phyloP scores from a whole-genome alignment of 2,797 vertebrate genomes.

The Harpagifer antarcticus region DNA sequence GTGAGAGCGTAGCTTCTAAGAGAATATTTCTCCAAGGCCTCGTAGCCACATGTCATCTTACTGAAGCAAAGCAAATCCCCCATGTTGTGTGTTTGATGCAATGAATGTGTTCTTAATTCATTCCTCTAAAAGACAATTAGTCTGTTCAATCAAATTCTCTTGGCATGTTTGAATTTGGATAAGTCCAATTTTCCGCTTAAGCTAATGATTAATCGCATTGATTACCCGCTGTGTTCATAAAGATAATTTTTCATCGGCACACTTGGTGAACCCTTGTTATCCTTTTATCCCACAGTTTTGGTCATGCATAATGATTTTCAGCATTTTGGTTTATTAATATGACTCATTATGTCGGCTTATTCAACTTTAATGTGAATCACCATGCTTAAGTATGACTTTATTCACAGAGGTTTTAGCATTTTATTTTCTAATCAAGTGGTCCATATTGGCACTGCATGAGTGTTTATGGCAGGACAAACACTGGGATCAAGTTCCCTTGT shows the following conservation, averaged over 20 bases:
- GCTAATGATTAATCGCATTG: constrained; percentile 54
- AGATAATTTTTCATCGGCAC: constrained; percentile 6
- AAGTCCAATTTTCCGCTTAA: constrained; percentile 52
- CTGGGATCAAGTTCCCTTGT: not conserved
- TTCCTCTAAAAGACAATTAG: constrained; percentile 72
- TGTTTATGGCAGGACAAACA: not conserved
- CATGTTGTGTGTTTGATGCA: constrained; percentile 47
- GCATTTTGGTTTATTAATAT: constrained; percentile 19
- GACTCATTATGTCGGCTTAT: constrained; percentile 25
- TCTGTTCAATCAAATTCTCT: constrained; percentile 57
- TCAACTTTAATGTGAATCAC: constrained; percentile 11
- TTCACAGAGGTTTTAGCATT: not conserved
- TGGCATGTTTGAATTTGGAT: constrained; percentile 51
- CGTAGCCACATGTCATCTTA: constrained; percentile 38
- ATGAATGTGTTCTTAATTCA: constrained; percentile 48
- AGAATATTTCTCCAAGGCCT: constrained; percentile 48
- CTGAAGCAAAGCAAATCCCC: constrained; percentile 45
- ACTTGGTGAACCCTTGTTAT: not conserved
- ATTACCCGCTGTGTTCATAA: constrained; percentile 35
- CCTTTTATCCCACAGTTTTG: constrained; percentile 7
- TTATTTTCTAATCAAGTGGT: constrained; percentile 25
- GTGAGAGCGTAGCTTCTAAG: constrained; percentile 66
- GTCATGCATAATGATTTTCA: constrained; percentile 9
- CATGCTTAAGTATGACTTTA: constrained; percentile 22
- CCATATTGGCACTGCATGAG: not conserved